Evolutionary conservation across 2,797 vertebrate species (phyloP).

Genomic region (Pseudochirops cupreus): DNA sequence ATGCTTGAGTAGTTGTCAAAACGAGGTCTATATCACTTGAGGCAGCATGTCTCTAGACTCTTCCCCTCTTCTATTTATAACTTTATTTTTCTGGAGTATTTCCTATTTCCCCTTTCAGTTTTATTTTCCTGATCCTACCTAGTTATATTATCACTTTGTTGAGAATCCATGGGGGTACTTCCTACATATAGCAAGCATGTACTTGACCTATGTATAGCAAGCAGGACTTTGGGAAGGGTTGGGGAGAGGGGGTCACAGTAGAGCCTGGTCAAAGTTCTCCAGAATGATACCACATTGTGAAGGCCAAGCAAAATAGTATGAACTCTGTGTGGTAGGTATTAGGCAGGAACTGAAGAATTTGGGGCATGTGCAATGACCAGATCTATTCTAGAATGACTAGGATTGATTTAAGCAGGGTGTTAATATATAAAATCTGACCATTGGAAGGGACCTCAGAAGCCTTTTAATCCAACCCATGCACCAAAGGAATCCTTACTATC

Average conservation of each 20-base stretch:
- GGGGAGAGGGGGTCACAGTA: not conserved
- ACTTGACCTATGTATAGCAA: not conserved
- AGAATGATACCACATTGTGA: not conserved
- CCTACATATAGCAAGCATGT: not conserved
- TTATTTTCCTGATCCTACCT: not conserved
- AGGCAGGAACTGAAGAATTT: not conserved
- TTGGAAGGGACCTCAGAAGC: not conserved
- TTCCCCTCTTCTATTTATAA: not conserved
- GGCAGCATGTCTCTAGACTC: not conserved
- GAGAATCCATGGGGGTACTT: not conserved
- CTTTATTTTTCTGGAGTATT: not conserved
- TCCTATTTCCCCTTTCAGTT: not conserved
- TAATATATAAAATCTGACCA: not conserved
- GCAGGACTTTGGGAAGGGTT: not conserved
- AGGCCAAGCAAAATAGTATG: not conserved
- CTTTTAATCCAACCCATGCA: not conserved
- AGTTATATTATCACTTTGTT: not conserved
- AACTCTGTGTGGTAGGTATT: not conserved
- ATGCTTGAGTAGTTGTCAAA: not conserved
- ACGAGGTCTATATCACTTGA: not conserved
- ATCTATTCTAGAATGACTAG: not conserved
- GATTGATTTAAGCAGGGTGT: not conserved
- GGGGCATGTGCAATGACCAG: not conserved
- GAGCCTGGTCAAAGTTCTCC: not conserved
- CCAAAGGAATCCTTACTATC: not conserved